Evolutionary conservation across 2,797 vertebrate species (phyloP).

Genomic region (Crax fasciolata): DNA sequence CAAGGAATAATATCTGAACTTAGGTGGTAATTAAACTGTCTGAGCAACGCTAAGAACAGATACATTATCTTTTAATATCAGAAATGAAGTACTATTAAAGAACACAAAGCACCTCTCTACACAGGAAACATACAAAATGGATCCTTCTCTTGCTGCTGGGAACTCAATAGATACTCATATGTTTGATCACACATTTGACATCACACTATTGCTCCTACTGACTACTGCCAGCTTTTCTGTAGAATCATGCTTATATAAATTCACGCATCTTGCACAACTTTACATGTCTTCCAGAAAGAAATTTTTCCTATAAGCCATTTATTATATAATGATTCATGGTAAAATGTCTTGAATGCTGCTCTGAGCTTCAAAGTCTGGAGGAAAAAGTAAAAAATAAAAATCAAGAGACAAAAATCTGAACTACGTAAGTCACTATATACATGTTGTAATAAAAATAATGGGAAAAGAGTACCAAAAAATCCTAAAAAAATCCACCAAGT

Average conservation of each 20-base stretch:
- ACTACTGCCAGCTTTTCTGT: constrained; percentile 54
- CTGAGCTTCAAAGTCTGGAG: neutral
- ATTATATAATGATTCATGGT: constrained; percentile 23
- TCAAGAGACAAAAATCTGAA: neutral
- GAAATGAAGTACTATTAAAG: constrained; percentile 70
- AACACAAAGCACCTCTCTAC: constrained; percentile 71
- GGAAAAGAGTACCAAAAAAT: neutral
- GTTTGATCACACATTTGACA: constrained; percentile 65
- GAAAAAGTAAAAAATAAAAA: neutral
- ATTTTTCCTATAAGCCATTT: constrained; percentile 20
- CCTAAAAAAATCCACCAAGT: neutral
- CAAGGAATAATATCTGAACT: constrained; percentile 78
- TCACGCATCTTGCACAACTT: constrained; percentile 32
- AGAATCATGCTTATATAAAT: constrained; percentile 36
- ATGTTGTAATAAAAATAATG: neutral
- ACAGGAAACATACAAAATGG: constrained; percentile 74
- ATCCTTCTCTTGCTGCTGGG: constrained; percentile 65
- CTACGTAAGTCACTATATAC: neutral
- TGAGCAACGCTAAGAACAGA: constrained; percentile 64
- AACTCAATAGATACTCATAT: constrained; percentile 32
- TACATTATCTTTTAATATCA: constrained; percentile 77
- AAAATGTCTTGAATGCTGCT: constrained; percentile 13
- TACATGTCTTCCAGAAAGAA: constrained; percentile 39
- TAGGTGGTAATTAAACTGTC: constrained; percentile 79
- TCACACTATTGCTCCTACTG: constrained; percentile 65